Percentiles rank a stretch among this genome's conserved stretches.
Evolutionary conservation across 2,797 vertebrate genomes (phyloP).

Genomic region (Kryptolebias ocellatus): DNA sequence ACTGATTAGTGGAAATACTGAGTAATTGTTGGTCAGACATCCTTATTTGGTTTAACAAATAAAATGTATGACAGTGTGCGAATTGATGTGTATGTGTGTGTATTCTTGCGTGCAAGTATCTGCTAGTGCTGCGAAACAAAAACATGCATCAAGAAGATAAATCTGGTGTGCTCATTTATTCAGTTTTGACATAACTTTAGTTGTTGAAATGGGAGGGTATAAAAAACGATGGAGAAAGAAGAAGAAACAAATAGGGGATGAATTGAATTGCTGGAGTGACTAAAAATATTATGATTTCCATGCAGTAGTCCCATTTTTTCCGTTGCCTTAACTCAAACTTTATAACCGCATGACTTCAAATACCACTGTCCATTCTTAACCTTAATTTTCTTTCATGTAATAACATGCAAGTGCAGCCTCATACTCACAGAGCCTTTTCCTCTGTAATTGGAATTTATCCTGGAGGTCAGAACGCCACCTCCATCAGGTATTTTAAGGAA

Average conservation of each 20-base stretch:
- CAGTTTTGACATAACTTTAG: constrained; percentile 26
- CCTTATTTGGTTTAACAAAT: constrained; percentile 4
- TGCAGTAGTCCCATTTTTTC: constrained; percentile 38
- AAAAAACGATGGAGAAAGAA: background rate
- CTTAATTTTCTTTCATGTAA: constrained; percentile 50
- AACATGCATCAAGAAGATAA: constrained; percentile 5
- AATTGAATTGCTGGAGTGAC: constrained; percentile 28
- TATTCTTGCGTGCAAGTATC: background rate
- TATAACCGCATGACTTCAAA: constrained; percentile 67
- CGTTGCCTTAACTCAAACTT: constrained; percentile 39
- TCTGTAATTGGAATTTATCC: constrained; percentile 33
- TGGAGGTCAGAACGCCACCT: constrained; percentile 35
- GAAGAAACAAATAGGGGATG: background rate
- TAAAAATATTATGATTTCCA: constrained; percentile 27
- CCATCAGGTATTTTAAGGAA: constrained; percentile 38
- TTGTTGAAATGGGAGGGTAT: constrained; percentile 20
- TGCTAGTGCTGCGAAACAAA: background rate
- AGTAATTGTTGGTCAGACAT: constrained; percentile 7
- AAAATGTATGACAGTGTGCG: background rate
- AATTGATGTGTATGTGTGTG: background rate
- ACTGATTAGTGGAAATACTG: background rate
- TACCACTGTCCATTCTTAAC: constrained; percentile 54
- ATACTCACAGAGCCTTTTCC: constrained; percentile 35
- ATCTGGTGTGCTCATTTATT: constrained; percentile 27
- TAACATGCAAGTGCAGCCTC: constrained; percentile 27